Conservation (phyloP, 2,888 invertebrate genomes). For the Ceratothoa steindachneri region DNA sequence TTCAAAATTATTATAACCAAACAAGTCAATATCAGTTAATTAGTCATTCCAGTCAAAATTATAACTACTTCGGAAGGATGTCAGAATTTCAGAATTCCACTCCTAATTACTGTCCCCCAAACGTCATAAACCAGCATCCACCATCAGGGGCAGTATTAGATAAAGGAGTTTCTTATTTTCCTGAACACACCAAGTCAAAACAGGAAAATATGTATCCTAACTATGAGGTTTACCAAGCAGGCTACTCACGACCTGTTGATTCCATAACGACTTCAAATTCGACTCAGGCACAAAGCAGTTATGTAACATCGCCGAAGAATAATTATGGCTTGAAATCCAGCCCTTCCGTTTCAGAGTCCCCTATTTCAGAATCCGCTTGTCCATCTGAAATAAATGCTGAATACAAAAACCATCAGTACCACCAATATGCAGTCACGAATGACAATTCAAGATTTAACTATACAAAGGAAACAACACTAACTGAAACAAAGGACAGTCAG, state of each 20-base stretch:
- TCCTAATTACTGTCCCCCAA: neutral
- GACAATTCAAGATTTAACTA: neutral
- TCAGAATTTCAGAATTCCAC: neutral
- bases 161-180: neutral
- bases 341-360: no score
- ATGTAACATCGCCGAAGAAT: neutral
- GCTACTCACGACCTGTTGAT: neutral
- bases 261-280: neutral
- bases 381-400: neutral
- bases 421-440: neutral
- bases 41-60: neutral
- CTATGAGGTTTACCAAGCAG: neutral
- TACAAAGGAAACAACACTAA: neutral
- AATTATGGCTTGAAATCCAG: no score
- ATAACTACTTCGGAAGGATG: neutral
- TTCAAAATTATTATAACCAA: slow-evolving; percentile 1
- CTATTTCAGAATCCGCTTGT: no score
- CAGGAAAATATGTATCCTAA: neutral
- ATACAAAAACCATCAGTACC: neutral
- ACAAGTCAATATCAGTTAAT: neutral
- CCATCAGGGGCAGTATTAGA: neutral
- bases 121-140: neutral
- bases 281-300: neutral
- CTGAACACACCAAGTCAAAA: neutral
- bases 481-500: neutral